Evolutionary conservation across 2,797 vertebrate species (phyloP).

Genomic region (Paedocypris micromegethes): DNA sequence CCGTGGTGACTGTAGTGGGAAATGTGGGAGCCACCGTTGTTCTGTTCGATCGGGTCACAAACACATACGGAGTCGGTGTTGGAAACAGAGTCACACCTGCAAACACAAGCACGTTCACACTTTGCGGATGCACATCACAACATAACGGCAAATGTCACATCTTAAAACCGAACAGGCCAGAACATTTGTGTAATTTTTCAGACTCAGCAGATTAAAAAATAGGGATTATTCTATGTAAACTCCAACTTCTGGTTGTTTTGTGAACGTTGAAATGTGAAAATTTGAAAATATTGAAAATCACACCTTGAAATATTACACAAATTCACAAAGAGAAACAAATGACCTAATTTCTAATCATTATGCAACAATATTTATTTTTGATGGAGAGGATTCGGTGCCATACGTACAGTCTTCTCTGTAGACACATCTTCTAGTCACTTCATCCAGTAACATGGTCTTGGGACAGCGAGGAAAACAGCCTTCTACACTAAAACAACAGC

Average conservation of each 20-base stretch:
- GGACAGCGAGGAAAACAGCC: conserved; percentile 95
- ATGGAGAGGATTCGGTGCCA: background rate
- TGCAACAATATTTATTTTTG: background rate
- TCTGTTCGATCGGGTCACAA: conserved; percentile 67
- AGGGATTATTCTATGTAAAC: too few relatives aligned
- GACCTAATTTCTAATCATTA: too few relatives aligned
- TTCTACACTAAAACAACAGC: conserved; percentile 75
- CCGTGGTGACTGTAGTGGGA: conserved; percentile 36
- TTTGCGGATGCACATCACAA: too few relatives aligned
- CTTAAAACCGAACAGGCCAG: too few relatives aligned
- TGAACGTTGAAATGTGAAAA: too few relatives aligned
- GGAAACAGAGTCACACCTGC: conserved; percentile 66
- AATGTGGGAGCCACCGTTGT: conserved; percentile 57
- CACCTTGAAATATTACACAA: too few relatives aligned
- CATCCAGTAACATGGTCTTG: conserved; percentile 91
- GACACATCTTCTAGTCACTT: conserved; percentile 91
- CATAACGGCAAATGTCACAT: too few relatives aligned
- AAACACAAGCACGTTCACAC: conserved; percentile 1
- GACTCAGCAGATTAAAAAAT: too few relatives aligned
- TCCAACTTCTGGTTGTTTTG: too few relatives aligned
- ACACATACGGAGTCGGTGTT: conserved; percentile 70
- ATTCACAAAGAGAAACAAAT: background rate
- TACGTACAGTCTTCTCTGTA: conserved; percentile 93
- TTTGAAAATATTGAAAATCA: too few relatives aligned
- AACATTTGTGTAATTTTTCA: too few relatives aligned